Evolutionary conservation across 2,113 vertebrate genomes (phyloP).

Genomic region (Archilochus colubris): DNA sequence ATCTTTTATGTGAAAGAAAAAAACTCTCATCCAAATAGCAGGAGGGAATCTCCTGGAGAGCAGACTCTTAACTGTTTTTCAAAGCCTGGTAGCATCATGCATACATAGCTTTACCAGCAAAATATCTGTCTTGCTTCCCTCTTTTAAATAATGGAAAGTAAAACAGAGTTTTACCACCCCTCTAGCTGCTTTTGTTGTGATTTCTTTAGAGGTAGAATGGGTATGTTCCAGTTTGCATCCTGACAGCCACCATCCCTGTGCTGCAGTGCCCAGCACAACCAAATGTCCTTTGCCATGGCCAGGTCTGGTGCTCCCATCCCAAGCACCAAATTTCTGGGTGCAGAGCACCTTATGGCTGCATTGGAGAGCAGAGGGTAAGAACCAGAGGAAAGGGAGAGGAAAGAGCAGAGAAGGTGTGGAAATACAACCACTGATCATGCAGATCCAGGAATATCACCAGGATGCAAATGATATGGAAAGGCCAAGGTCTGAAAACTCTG

Average conservation of each 20-base stretch:
- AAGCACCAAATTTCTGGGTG: background rate
- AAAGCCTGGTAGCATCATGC: background rate
- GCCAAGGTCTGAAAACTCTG: slow-evolving; percentile 2
- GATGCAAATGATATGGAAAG: background rate
- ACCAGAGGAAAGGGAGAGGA: background rate
- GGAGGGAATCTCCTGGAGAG: background rate
- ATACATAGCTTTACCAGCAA: background rate
- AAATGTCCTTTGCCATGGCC: background rate
- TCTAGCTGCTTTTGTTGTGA: background rate
- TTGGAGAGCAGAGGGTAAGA: background rate
- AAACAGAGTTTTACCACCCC: background rate
- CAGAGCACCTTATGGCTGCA: background rate
- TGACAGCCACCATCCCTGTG: background rate
- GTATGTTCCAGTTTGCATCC: background rate
- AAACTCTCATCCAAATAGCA: background rate
- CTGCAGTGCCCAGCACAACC: fast-evolving
- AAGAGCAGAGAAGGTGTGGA: background rate
- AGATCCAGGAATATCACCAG: background rate
- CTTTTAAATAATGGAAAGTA: background rate
- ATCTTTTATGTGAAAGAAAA: background rate
- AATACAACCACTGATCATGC: background rate
- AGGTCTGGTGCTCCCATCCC: background rate
- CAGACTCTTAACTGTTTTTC: background rate
- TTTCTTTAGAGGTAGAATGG: background rate
- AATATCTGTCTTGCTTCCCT: background rate